Conservation (phyloP, 53 echinoderm and acorn worm genomes). For the Holothuria scabra region DNA sequence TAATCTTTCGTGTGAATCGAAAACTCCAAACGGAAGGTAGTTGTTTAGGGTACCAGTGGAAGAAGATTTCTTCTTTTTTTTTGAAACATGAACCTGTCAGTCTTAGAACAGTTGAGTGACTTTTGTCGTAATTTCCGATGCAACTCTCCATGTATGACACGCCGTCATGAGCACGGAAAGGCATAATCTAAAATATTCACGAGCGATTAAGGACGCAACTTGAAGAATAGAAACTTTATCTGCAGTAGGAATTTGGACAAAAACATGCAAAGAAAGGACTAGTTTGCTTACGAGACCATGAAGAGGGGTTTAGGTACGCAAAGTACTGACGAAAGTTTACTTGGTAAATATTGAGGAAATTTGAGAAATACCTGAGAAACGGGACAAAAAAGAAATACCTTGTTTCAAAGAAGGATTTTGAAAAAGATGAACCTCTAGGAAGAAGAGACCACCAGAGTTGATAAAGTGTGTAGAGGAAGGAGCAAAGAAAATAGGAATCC, state of each 20-base stretch:
- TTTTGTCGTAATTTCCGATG: slow-evolving; percentile 22
- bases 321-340: slow-evolving; percentile 28
- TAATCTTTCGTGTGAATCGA: background rate
- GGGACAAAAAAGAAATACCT: slow-evolving; percentile 5
- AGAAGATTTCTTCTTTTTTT: background rate
- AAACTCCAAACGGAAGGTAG: slow-evolving; percentile 3
- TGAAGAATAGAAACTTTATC: slow-evolving; percentile 23
- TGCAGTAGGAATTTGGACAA: slow-evolving; percentile 3
- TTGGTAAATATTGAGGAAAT: slow-evolving; percentile 42
- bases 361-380: slow-evolving; percentile 42
- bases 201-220: background rate
- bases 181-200: slow-evolving; percentile 29
- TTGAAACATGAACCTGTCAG: slow-evolving; percentile 29
- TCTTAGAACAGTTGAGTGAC: background rate
- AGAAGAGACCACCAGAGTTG: slow-evolving; percentile 7
- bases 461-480: background rate
- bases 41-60: no score
- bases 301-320: background rate
- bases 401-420: slow-evolving; percentile 12
- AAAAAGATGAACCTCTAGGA: background rate
- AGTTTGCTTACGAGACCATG: slow-evolving; percentile 10
- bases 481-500: background rate
- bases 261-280: background rate
- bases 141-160: background rate
- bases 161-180: no score